A percentile compares a stretch with the other conserved stretches of the same genome.
Conservation (phyloP, 2,797 vertebrate genomes). For the Numenius phaeopus region DNA sequence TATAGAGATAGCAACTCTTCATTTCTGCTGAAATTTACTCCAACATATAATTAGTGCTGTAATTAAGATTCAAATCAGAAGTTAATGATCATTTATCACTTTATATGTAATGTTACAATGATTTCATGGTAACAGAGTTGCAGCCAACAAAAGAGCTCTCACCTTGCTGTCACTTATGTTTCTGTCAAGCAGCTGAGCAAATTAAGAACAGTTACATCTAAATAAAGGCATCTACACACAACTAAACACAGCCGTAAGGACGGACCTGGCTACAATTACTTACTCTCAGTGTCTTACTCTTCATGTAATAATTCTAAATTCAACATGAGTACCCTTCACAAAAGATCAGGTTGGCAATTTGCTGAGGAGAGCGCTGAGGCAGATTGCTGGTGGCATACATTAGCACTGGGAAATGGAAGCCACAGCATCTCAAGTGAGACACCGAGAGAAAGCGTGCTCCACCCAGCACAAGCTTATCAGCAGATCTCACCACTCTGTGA, state of each 20-base stretch:
- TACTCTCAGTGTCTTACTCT: background rate
- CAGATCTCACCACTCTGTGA: background rate
- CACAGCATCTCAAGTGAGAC: background rate
- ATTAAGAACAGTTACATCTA: background rate
- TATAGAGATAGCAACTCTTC: background rate
- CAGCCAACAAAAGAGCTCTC: background rate
- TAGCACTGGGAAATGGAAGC: background rate
- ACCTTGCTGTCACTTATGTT: background rate
- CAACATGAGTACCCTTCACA: background rate
- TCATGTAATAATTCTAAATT: background rate
- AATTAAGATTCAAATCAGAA: background rate
- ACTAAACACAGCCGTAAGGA: background rate
- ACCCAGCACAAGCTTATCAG: background rate
- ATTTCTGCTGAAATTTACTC: background rate
- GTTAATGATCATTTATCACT: background rate
- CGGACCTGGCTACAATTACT: background rate
- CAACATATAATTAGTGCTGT: background rate
- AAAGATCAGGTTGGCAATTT: background rate
- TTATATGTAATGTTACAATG: background rate
- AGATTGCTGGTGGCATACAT: accelerated
- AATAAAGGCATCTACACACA: background rate
- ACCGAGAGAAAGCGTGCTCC: background rate
- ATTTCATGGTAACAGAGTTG: background rate
- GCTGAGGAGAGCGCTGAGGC: background rate
- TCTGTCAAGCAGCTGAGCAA: background rate